Evolutionary conservation across 2,113 vertebrate species (phyloP).

Genomic region (Alexandromys fortis): DNA sequence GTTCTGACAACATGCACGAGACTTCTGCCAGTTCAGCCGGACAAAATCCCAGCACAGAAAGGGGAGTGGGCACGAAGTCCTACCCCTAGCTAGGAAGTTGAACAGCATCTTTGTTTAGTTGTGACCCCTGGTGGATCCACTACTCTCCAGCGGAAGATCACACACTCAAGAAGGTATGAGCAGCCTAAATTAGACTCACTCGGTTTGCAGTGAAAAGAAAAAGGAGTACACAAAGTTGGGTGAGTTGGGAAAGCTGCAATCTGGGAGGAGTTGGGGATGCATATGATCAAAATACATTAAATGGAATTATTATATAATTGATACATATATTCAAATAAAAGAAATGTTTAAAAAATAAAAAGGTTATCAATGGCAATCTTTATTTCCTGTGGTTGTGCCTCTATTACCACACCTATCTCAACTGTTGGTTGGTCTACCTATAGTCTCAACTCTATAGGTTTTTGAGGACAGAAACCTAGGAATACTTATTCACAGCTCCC

Average conservation of each 20-base stretch:
- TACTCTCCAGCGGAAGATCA: not conserved
- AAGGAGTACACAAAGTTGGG: not conserved
- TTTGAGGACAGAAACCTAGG: constrained; percentile 19
- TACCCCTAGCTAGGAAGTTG: not conserved
- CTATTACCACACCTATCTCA: not conserved
- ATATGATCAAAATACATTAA: not conserved
- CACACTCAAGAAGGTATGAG: not conserved
- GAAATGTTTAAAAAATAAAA: constrained; percentile 35
- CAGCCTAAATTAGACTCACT: not conserved
- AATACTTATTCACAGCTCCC: not conserved
- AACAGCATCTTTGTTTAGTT: not conserved
- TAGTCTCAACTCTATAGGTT: constrained; percentile 40
- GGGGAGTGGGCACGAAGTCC: not conserved
- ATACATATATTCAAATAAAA: constrained; percentile 22
- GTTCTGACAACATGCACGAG: not conserved
- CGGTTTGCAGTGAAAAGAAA: not conserved
- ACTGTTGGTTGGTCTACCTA: constrained; percentile 13
- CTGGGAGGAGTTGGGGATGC: not conserved
- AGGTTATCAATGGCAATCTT: constrained; percentile 30
- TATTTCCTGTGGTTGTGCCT: constrained; percentile 51
- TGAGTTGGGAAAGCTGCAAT: not conserved
- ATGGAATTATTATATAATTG: not conserved
- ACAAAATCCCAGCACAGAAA: not conserved
- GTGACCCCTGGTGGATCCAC: not conserved
- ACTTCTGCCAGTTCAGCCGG: not conserved